Evolutionary conservation across 1,140 invertebrate genomes (phyloP).

Genomic region (Micrasema longulum): DNA sequence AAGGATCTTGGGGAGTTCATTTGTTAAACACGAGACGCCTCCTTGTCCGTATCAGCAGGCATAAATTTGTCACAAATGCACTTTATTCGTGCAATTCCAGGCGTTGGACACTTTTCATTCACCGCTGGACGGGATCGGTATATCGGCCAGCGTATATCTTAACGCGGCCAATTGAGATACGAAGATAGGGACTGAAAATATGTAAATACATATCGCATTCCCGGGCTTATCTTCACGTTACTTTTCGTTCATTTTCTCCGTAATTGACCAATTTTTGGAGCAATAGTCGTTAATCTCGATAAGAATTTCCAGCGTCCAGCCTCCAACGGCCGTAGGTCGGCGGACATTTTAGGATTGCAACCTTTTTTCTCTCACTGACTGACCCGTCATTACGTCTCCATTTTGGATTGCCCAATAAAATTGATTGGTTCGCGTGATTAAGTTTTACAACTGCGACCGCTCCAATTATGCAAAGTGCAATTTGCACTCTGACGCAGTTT

Average conservation of each 20-base stretch:
- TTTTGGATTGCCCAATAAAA: slow-evolving; percentile 49
- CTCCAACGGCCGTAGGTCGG: too few species aligned
- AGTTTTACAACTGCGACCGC: slow-evolving; percentile 48
- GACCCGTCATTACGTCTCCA: slow-evolving; percentile 37
- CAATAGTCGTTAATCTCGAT: slow-evolving; percentile 47
- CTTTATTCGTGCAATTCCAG: slow-evolving; percentile 11
- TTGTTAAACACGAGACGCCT: slow-evolving; percentile 5
- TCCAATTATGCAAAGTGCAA: slow-evolving; percentile 50
- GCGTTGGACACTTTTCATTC: neutral
- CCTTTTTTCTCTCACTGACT: slow-evolving; percentile 35
- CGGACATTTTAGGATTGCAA: slow-evolving; percentile 27
- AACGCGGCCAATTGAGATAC: slow-evolving; percentile 36
- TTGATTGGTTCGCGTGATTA: slow-evolving; percentile 51
- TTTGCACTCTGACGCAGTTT: slow-evolving; percentile 48
- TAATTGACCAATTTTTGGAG: slow-evolving; percentile 47
- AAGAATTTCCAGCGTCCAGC: slow-evolving; percentile 32
- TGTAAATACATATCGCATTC: slow-evolving; percentile 40
- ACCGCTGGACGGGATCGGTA: slow-evolving; percentile 1
- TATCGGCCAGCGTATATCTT: slow-evolving; percentile 32
- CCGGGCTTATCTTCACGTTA: slow-evolving; percentile 29
- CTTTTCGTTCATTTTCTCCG: slow-evolving; percentile 38
- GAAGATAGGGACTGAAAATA: slow-evolving; percentile 19
- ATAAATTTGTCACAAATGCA: slow-evolving; percentile 28
- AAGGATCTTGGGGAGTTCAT: neutral
- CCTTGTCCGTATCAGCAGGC: slow-evolving; percentile 3